Base-by-base conservation (phyloP, 1,140 invertebrate species). In the Acyrthosiphon pisum region DNA sequence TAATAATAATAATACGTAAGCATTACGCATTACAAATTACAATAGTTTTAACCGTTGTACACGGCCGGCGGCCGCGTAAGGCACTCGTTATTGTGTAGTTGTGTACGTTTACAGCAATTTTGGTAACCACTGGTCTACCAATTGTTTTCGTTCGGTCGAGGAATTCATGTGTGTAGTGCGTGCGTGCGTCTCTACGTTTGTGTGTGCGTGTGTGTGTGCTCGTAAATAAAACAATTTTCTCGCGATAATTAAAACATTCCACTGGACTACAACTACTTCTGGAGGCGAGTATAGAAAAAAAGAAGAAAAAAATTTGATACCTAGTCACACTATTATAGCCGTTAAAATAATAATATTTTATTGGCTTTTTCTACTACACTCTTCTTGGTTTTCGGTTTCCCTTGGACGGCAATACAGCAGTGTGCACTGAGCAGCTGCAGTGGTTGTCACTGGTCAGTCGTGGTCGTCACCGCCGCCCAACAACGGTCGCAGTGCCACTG, bases 221-320 rank as follows among this genome's bases (percentile, higher is more conserved):
- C 81, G 81, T 93, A 93, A 93, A 93, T 93, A 93, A 93, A 92
- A 84, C 76, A 53, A 83, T 50, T 91, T 48, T 92, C 46, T 92
- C n/a, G 48, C 46, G 68, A 91, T 81, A 92, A 92, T 92, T 92
- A 83, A 93, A 92, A 93, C 91, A 92, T 92, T 92, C 91, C 46
- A 50, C 76, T 50, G 60, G 60, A 76, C 60, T n/a, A 76, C 30
- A 18, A n/a, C 14, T 20, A n/a, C n/a, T n/a, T 6, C 60, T n/a
- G 76, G 22, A 83, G n/a, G 48, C 35, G 46, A 84, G 44, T 83
- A 20, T 84, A 14, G 6, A 84, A 18, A 56, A 56, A 56, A 4
- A n/a, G 30, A 87, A 48, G 11, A 48, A n/a, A 35, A n/a, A 14
- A 68, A 68, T n/a, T 18, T 53, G 23, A 53, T 23, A 53, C 20